phyloP scores from a whole-genome alignment of 2,113 vertebrate species.

The Promerops cafer region DNA sequence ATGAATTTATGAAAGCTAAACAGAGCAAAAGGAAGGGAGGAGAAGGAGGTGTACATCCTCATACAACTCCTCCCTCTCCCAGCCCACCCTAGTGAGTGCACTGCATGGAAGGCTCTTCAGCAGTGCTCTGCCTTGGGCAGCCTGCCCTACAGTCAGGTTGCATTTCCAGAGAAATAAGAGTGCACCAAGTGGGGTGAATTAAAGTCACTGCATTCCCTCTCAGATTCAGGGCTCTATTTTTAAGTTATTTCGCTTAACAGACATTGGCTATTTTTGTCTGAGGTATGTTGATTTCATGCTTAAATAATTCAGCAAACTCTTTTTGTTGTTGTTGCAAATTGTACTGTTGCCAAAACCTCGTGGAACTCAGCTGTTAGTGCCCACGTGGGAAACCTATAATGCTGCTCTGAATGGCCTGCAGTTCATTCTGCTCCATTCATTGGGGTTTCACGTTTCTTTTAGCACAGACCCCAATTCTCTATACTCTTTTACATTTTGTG shows the following conservation, averaged over 20 bases:
- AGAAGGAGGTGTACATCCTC: background rate
- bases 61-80: background rate
- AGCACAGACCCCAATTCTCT: slow-evolving; percentile 39
- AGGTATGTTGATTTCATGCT: background rate
- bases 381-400: background rate
- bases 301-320: slow-evolving; percentile 17
- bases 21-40: background rate
- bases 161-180: background rate
- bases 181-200: background rate
- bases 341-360: background rate
- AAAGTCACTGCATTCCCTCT: background rate
- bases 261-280: background rate
- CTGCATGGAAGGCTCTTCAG: background rate
- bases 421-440: slow-evolving; percentile 36
- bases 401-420: background rate
- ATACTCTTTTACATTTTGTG: slow-evolving; percentile 30
- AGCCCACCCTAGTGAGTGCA: background rate
- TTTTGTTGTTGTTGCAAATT: background rate
- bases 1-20: background rate
- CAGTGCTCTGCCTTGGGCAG: background rate
- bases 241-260: background rate
- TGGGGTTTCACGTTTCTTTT: slow-evolving; percentile 44
- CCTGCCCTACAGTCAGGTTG: background rate
- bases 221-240: background rate
- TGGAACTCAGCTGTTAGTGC: background rate